Evolutionary conservation across 2,113 vertebrate species (phyloP), one percentile per base, ranked within the genome.

Genomic region (Symphodus melops): DNA sequence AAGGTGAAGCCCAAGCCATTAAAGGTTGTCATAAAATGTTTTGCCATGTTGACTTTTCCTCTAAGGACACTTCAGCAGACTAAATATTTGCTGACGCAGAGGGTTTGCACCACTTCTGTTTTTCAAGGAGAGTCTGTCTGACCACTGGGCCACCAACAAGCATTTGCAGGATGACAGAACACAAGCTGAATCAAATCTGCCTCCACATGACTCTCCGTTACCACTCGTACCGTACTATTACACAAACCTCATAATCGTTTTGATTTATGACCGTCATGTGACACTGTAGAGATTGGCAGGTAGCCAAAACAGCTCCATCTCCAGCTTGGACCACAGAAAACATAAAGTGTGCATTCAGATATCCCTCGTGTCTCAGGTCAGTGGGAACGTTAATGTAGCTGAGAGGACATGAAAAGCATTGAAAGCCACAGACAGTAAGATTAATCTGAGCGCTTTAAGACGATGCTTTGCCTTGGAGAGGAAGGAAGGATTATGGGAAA

Each of bases 201-300:
- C 72, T 81, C 58, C 37, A 70, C 72, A 68, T 3, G 8, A 52
- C 61, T 83, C 70, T 73, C 59, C 62, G 5, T 65, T 60, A 84
- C 69, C 37, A 58, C 79, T 56, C 60, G 1, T 36, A 72, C 67
- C 33, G 83, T 79, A 70, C 77, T 71, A 83, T 89, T 90, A 81
- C 72, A 77, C 72, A 86, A 88, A 90, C 86, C 90, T 91, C 90
- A 89, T 89, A 86, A 90, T 49, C 59, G 28, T 75, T 84, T 69
- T 90, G 91, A 93, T 91, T 91, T 88, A 93, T 86, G 71, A 68
- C 79, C 84, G 83, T 85, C 82, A 42, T 53, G 77, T 89, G 91
- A 90, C 89, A 80, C 79, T 7, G 75, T 72, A 78, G 75, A 72
- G 70, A 78, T 79, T 87, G 86, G 78, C 84, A 75, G 41, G 75